Percentiles rank a stretch among this genome's conserved stretches.
Evolutionary conservation across 2,888 invertebrate genomes (phyloP).

Genomic region (Eupsilia transversa): DNA sequence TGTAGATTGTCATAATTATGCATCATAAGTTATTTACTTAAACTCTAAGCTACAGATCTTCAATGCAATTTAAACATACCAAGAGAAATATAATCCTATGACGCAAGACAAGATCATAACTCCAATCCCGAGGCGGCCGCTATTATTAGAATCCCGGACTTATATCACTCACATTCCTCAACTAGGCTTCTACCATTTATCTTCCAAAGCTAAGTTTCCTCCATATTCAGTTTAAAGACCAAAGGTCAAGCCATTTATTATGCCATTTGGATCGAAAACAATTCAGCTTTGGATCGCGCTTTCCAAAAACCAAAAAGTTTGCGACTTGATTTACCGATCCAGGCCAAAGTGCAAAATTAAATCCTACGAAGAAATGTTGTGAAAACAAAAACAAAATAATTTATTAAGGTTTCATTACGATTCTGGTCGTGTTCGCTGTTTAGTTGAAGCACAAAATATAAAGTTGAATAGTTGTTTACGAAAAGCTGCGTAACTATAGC

Average conservation of each 20-base stretch:
- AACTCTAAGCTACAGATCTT: background rate
- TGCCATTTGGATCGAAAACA: slow-evolving; percentile 57
- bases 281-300: slow-evolving; percentile 43
- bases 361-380: slow-evolving; percentile 65
- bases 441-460: slow-evolving; percentile 40
- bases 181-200: slow-evolving; percentile 53
- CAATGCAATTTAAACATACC: slow-evolving; percentile 6
- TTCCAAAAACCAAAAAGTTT: slow-evolving; percentile 59
- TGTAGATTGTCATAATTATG: background rate
- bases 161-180: slow-evolving; percentile 56
- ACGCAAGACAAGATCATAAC: slow-evolving; percentile 37
- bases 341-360: slow-evolving; percentile 67
- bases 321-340: slow-evolving; percentile 65
- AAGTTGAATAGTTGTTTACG: slow-evolving; percentile 58
- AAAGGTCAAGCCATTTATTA: slow-evolving; percentile 58
- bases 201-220: slow-evolving; percentile 42
- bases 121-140: slow-evolving; percentile 18
- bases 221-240: slow-evolving; percentile 53
- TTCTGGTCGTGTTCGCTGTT: slow-evolving; percentile 43
- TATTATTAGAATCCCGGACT: slow-evolving; percentile 46
- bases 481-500: slow-evolving; percentile 23
- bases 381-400: slow-evolving; percentile 66
- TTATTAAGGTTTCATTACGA: slow-evolving; percentile 67
- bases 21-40: background rate
- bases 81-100: slow-evolving; percentile 20